Base-by-base conservation (phyloP, 2,888 invertebrate genomes). In the Drosophila diplacantha region DNA sequence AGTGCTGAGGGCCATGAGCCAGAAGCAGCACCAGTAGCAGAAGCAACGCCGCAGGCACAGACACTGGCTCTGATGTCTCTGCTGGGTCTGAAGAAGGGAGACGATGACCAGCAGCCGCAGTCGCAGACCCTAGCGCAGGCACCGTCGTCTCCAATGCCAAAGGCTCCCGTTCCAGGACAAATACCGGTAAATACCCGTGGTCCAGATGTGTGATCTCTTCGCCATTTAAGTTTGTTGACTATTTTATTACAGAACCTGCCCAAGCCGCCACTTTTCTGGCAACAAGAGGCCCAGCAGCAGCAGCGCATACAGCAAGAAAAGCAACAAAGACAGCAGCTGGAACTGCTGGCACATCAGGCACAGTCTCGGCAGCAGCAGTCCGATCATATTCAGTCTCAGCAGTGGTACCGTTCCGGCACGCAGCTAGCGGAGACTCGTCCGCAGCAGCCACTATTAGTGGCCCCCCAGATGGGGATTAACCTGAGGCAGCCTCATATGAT, bases 241-340 rank as follows among this genome's bases (percentile, higher is more conserved):
- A 8, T 16, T 12, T 22, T 2, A 18, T 20, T 54, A 1, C 18
- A 81, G 75, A 83, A 78, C 41, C 52, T 85, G 39, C 85, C 85
- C 5, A 75, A 82, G 55, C 85, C 85, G n/a, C 85, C 85, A 20
- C 59, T 75, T 6, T 75, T 72, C 51, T 85, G 85, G 85, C 71
- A 72, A n/a, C 51, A 66, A 20, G 79, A 75, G 57, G 79, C 79
- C 14, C 71, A 72, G 49, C 51, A 71, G 34, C 73, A 66, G 1
- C 24, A n/a, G n/a, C 24, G 11, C n/a, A 43, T 24, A 1, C 26
- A 16, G 16, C 39, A 39, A 14, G 12, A 3, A 3, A 0, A 39
- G 22, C 38, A 3, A 3, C 2, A 7, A 2, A 14, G 22, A 3
- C 31, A 14, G 8, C 16, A 69, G 32, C 34, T 18, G 37, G 11